Evolutionary conservation across 1,140 invertebrate species (phyloP), one percentile per base, ranked within the genome.

Genomic region (Drosophila ercepeae): DNA sequence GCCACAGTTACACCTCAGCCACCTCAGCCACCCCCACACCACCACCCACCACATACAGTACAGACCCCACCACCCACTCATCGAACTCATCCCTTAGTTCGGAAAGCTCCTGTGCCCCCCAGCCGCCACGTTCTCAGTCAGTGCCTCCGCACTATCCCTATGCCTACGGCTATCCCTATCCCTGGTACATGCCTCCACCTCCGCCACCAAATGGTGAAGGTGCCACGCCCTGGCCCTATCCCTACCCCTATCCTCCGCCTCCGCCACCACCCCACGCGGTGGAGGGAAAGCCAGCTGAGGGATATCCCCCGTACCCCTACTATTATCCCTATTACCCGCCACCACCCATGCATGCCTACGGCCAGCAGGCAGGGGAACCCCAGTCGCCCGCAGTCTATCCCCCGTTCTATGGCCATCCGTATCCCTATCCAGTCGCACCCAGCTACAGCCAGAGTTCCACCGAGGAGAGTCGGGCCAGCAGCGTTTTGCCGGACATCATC

Each of bases 401-500:
- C 2, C 65, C 57, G n/a, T 89, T 77, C 23, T 90, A 89, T 50
- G 77, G 68, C 1, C 60, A 64, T n/a, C 51, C 84, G 0, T 89
- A 89, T 36, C 69, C 81, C 8, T 90, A 90, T 61, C 75, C 89
- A 1, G 89, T 90, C 4, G 84, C 84, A 0, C 83, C 89, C 2
- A 90, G 89, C 21, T 83, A 75, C 21, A 86, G 89, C 25, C 83
- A 89, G 46, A 83, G 79, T 21, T 88, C 88, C 9, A 67, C 70
- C 1, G 65, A 84, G 13, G 55, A 84, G 14, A 90, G 81, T 60
- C 73, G 81, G 11, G 84, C 84, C 13, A 90, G 89, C 34, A 90
- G 89, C 21, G 76, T 86, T 0, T 44, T 90, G 6, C 89, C 89
- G 4, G 86, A 91, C 32, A 91, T 91, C 18, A 91, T 91, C 4